Evolutionary conservation across 2,797 vertebrate genomes (phyloP), one percentile per base, ranked within the genome.

Genomic region (Harpagifer antarcticus): DNA sequence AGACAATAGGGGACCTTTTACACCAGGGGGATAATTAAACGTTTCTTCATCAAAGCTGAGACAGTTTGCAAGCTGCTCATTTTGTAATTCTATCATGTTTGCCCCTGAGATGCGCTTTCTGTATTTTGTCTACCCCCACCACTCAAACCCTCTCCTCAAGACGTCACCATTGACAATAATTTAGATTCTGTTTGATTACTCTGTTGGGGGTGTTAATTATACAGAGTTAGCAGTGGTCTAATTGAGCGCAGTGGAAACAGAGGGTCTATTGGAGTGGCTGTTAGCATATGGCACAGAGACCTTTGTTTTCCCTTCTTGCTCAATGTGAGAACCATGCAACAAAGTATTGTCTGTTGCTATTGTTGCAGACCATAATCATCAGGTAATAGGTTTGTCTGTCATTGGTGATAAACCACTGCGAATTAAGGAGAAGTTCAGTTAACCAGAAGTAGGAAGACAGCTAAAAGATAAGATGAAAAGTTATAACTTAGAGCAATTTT

Each of bases 61-160:
- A 94, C 96, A 96, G 96, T 96, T 96, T 95, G 95, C 96, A 97
- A 97, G 96, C 96, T 96, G 96, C 95, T 97, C 94, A 91, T 96
- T 96, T 94, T 96, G 96, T 96, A 97, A 97, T 96, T 95, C 95
- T 96, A 97, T 97, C 95, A 71, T 78, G 85, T 94, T 97, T 94
- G 92, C 95, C 96, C 95, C 94, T 91, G 89, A 95, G 94, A 95
- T 65, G 74, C 95, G 86, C 90, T 83, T 88, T 94, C 83, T 87
- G 91, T 93, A 94, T 93, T 91, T 90, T 88, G 88, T 81, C 93
- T 79, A 81, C 89, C 91, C 90, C 79, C 86, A 77, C 78, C 85
- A 69, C 73, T 73, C 73, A 57, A 81, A 78, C 57, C 85, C 76
- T 48, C 58, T 86, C 76, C 78, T 92, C 76, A 49, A 89, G 92